Base-by-base conservation (phyloP, 1,140 invertebrate species). In the Drosophila tsacasi region DNA sequence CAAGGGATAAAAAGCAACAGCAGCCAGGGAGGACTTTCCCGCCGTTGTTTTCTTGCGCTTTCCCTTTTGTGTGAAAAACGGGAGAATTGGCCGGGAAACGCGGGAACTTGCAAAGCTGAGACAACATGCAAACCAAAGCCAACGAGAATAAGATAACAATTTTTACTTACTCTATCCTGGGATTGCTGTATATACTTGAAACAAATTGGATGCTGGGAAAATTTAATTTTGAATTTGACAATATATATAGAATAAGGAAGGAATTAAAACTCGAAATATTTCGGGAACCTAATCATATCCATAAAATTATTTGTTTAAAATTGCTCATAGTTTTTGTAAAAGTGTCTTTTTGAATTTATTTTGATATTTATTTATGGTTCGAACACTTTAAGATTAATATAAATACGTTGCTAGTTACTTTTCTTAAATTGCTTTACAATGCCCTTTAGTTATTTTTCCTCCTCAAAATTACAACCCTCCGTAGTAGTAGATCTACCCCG, bases 81-180 rank as follows among this genome's bases (percentile, higher is more conserved):
- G 57, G 46, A 47, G 46, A 55, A 67, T 64, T 42, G 46, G 49
- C 9, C 46, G 40, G 19, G 49, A 81, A 71, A 60, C 60, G 59
- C 83, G 77, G 73, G 77, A 87, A 83, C 54, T 47, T 54, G 37
- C 59, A 72, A 83, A 83, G 84, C 84, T 81, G 81, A 83, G 68
- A 83, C 59, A 87, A 87, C 77, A 89, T 71, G 49, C 65, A 65
- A 73, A 63, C 59, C 58, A 78, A 74, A 74, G 62, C 13, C 50
- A 66, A 44, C n/a, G n/a, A 21, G 17, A 66, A 40, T 13, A 49
- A 37, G 27, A 0, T 19, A 17, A 35, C 12, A n/a, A 62, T 23
- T 37, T 37, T 55, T 17, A 15, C 0, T 17, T 55, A 17, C 49
- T 60, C 52, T 40, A 40, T 63, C 12, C 6, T 13, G 4, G 8